These are phyloP conservation scores for Therioaphis trifolii DNA, from an alignment of 2,888 invertebrate species.

Conservation along the genomic window DNA sequence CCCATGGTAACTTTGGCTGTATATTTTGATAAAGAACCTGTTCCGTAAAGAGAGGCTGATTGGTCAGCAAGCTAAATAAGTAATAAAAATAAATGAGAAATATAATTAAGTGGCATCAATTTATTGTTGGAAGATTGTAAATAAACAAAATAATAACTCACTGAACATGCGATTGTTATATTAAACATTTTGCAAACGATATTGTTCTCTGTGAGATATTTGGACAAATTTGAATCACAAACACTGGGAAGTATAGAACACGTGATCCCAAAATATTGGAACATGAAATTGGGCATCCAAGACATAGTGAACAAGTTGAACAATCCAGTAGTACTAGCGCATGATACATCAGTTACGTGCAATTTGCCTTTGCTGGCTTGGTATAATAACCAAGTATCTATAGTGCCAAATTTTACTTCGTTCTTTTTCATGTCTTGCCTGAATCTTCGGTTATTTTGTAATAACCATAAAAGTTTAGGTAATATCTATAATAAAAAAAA, in stretches of 20 bases:
- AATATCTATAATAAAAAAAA: constrained; percentile 75
- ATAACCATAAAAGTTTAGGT: constrained; percentile 81
- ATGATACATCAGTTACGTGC: constrained; percentile 90
- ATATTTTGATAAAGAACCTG: constrained; percentile 81
- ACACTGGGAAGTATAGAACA: constrained; percentile 81
- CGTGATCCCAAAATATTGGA: constrained; percentile 80
- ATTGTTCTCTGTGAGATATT: constrained; percentile 74
- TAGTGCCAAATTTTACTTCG: constrained; percentile 83
- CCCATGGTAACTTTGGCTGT: constrained; percentile 91
- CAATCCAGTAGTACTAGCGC: constrained; percentile 90
- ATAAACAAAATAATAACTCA: constrained; percentile 70
- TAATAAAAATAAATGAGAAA: constrained; percentile 35
- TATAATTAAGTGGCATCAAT: not conserved
- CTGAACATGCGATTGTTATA: constrained; percentile 83
- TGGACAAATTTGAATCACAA: constrained; percentile 79
- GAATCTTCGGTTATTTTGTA: constrained; percentile 79
- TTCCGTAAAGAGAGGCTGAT: constrained; percentile 89
- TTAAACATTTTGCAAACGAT: constrained; percentile 75
- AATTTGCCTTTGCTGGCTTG: constrained; percentile 73
- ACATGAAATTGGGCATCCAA: constrained; percentile 81
- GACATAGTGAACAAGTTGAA: constrained; percentile 91
- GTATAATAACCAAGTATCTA: constrained; percentile 94
- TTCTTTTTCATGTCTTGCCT: constrained; percentile 75
- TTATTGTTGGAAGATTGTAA: not conserved
- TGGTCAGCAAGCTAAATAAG: constrained; percentile 85